These are phyloP conservation scores for Corythornis leucogaster DNA, from an alignment of 2,797 vertebrate genomes.

Conservation along the genomic window DNA sequence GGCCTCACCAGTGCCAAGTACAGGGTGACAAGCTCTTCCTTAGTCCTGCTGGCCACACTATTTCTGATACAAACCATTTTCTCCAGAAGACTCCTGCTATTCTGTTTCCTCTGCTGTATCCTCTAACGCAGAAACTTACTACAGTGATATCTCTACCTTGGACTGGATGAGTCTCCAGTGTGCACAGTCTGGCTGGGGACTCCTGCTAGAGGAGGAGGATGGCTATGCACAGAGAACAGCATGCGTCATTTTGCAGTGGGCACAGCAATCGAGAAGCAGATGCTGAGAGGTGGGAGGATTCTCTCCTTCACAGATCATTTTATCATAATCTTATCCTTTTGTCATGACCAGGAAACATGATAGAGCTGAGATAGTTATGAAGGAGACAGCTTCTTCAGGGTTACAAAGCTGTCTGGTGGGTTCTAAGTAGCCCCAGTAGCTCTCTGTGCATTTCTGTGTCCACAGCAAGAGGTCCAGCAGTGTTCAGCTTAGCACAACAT, in stretches of 20 bases:
- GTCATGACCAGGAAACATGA: not conserved
- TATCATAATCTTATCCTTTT: not conserved
- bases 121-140: not conserved
- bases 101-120: not conserved
- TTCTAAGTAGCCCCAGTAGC: not conserved
- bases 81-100: not conserved
- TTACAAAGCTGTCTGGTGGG: not conserved
- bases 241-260: not conserved
- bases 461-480: not conserved
- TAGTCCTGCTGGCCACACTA: accelerated
- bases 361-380: not conserved
- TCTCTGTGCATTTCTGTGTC: not conserved
- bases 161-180: not conserved
- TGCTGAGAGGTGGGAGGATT: not conserved
- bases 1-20: accelerated
- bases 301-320: not conserved
- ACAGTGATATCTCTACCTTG: not conserved
- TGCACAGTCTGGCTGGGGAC: not conserved
- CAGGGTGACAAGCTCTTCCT: accelerated
- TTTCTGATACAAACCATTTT: not conserved
- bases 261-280: not conserved
- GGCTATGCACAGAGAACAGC: not conserved
- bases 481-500: not conserved
- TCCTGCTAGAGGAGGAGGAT: not conserved
- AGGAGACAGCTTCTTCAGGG: not conserved